phyloP scores from a whole-genome alignment of 92 coral and sea anemone species.

The Actinostola sp. region DNA sequence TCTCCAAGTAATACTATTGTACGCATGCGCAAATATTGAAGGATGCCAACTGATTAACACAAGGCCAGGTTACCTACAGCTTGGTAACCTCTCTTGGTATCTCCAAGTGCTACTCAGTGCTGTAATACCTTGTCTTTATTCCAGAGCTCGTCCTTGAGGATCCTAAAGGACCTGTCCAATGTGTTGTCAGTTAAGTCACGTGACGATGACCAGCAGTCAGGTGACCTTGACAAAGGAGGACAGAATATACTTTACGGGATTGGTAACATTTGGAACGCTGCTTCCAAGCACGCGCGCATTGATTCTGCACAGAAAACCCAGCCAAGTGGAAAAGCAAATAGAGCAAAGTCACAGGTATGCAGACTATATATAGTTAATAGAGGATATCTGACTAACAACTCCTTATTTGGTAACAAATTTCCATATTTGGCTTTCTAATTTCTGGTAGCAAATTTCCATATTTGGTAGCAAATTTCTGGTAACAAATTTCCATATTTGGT shows the following conservation, averaged over 20 bases:
- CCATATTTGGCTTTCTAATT: too few species aligned
- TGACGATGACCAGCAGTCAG: constrained; percentile 13
- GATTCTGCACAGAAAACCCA: background rate
- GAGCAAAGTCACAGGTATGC: too few species aligned
- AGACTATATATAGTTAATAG: too few species aligned
- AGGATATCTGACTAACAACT: too few species aligned
- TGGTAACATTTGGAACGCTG: constrained; percentile 21
- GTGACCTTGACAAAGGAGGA: constrained; percentile 24
- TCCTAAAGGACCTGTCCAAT: background rate
- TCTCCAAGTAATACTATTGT: too few species aligned
- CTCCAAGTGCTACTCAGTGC: background rate
- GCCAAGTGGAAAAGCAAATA: background rate
- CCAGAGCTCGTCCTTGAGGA: constrained; percentile 13
- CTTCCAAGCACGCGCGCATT: constrained; percentile 23
- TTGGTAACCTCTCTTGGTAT: background rate
- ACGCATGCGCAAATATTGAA: too few species aligned
- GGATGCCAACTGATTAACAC: too few species aligned
- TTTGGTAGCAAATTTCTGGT: too few species aligned
- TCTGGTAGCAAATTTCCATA: too few species aligned
- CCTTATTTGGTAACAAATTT: too few species aligned
- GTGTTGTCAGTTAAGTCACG: constrained; percentile 6
- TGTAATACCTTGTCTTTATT: background rate
- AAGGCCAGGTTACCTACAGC: too few species aligned
- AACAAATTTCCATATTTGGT: too few species aligned
- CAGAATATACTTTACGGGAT: constrained; percentile 13